Evolutionary conservation across 2,888 invertebrate genomes (phyloP).

Genomic region (Diplolepis rosae): DNA sequence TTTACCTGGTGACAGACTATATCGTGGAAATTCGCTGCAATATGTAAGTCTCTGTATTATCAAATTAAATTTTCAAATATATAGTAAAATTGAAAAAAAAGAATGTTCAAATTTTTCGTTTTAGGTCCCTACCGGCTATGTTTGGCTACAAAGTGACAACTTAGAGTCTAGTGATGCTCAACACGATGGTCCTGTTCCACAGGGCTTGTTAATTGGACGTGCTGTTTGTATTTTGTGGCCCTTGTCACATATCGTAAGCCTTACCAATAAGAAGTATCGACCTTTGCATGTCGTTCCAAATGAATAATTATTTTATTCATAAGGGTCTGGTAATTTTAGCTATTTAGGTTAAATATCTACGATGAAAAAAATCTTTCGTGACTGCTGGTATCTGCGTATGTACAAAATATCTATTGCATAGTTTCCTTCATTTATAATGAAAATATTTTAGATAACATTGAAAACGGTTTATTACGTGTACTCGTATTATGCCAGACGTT

Average conservation of each 20-base stretch:
- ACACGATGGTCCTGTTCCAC: constrained; percentile 90
- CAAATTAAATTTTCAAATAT: background rate
- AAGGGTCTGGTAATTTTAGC: no score
- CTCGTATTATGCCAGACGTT: no score
- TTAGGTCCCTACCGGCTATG: constrained; percentile 86
- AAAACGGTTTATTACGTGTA: no score
- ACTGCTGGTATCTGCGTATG: no score
- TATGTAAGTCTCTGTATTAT: constrained; percentile 8
- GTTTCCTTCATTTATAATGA: no score
- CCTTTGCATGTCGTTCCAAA: background rate
- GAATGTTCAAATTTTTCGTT: constrained; percentile 1
- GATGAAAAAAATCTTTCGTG: no score
- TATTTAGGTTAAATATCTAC: no score
- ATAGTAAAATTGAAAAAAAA: background rate
- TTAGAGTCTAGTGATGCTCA: constrained; percentile 88
- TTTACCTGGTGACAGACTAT: constrained; percentile 84
- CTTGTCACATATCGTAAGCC: constrained; percentile 64
- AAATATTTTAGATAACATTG: no score
- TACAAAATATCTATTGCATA: no score
- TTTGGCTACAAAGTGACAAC: constrained; percentile 96
- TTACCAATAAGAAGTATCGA: background rate
- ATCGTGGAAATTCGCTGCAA: constrained; percentile 48
- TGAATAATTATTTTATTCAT: background rate
- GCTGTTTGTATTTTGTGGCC: constrained; percentile 90
- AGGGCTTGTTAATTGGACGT: constrained; percentile 87